phyloP scores from a whole-genome alignment of 2,888 invertebrate species.

The Pachycephus smyrnensis region DNA sequence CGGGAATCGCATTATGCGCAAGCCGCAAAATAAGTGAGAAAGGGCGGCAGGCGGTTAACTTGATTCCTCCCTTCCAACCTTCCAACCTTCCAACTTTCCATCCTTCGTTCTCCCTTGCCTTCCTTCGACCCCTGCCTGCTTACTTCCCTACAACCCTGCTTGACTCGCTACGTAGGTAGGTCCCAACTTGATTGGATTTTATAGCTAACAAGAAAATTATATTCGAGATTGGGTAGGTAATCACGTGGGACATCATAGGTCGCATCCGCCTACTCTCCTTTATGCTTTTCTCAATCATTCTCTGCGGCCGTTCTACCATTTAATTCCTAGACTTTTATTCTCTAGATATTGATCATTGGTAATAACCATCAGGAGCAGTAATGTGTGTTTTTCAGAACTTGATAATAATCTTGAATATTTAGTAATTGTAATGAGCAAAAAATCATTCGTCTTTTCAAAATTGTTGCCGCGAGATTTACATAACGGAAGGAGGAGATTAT shows the following conservation, averaged over 20 bases:
- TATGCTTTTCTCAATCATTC: background rate
- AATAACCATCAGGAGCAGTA: background rate
- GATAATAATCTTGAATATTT: background rate
- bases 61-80: constrained; percentile 42
- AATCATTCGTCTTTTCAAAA: background rate
- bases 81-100: background rate
- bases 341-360: background rate
- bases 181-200: constrained; percentile 60
- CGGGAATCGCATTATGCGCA: constrained; percentile 46
- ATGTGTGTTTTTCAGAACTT: background rate
- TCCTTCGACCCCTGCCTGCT: constrained; percentile 28
- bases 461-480: background rate
- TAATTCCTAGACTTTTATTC: background rate
- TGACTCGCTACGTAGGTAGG: background rate
- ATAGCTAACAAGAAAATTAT: constrained; percentile 66
- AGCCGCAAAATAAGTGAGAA: constrained; percentile 57
- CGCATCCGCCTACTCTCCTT: background rate
- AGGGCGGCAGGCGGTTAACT: constrained; percentile 51
- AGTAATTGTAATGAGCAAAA: background rate
- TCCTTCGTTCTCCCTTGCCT: constrained; percentile 1
- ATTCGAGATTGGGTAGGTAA: constrained; percentile 64
- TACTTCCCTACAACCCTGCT: constrained; percentile 5
- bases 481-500: background rate
- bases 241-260: constrained; percentile 41
- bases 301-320: background rate